A percentile compares a stretch with the other conserved stretches of the same genome.
phyloP scores from a whole-genome alignment of 2,113 vertebrate species.

The Cyanistes caeruleus region DNA sequence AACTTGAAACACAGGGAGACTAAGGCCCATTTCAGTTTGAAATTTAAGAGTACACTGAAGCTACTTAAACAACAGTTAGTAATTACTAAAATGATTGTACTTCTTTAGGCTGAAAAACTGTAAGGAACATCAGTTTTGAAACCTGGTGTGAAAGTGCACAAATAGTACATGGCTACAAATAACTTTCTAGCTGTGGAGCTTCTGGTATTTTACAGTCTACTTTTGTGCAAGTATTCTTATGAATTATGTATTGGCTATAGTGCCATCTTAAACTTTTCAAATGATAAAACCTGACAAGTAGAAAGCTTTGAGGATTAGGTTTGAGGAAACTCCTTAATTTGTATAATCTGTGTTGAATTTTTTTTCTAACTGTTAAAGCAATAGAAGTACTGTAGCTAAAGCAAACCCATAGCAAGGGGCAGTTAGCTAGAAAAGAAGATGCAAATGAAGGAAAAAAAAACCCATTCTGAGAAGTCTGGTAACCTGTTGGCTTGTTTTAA shows the following conservation, averaged over 20 bases:
- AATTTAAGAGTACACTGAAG: background rate
- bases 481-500: conserved; percentile 99
- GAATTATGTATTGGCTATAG: background rate
- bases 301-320: background rate
- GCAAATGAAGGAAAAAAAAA: conserved; percentile 34
- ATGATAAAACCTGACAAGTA: background rate
- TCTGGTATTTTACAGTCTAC: background rate
- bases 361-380: background rate
- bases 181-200: background rate
- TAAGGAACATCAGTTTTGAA: background rate
- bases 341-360: background rate
- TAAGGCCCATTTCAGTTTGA: background rate
- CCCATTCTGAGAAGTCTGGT: conserved; percentile 73
- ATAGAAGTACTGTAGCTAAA: conserved; percentile 58
- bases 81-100: background rate
- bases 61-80: background rate
- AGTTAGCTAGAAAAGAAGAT: conserved; percentile 71
- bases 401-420: conserved; percentile 55
- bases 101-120: background rate
- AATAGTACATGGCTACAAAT: background rate
- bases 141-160: background rate
- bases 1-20: background rate
- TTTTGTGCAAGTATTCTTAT: background rate
- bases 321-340: background rate
- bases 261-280: background rate